Evolutionary conservation across 2,888 invertebrate species (phyloP).

Genomic region (Andrena minutula): DNA sequence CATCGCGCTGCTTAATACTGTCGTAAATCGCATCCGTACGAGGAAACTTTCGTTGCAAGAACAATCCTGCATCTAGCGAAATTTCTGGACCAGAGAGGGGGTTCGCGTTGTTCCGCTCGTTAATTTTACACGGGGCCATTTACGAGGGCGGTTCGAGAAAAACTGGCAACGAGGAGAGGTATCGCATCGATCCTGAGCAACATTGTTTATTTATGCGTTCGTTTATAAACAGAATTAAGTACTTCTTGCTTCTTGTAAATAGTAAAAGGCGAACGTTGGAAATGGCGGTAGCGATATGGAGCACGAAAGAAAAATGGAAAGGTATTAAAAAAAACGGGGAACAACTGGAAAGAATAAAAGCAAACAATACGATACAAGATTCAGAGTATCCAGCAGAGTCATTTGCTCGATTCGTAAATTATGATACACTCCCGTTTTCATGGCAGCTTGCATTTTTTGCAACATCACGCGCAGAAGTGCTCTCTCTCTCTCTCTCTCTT

Average conservation of each 20-base stretch:
- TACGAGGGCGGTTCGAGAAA: not conserved
- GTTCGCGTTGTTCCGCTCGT: slow-evolving; percentile 34
- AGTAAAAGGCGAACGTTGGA: slow-evolving; percentile 5
- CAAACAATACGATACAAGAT: not conserved
- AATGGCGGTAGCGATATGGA: not conserved
- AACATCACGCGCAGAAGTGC: too few relatives aligned
- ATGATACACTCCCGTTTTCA: too few relatives aligned
- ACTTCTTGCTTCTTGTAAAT: not conserved
- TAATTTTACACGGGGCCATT: slow-evolving; percentile 35
- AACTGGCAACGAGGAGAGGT: not conserved
- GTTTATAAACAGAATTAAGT: slow-evolving; percentile 15
- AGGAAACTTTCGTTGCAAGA: slow-evolving; percentile 8
- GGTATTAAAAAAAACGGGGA: not conserved
- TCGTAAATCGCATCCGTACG: slow-evolving; percentile 46
- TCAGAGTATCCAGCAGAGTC: too few relatives aligned
- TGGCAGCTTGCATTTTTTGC: too few relatives aligned
- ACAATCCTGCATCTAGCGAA: slow-evolving; percentile 40
- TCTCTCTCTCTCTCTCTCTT: not conserved
- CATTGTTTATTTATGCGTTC: slow-evolving; percentile 24
- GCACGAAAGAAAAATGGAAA: not conserved
- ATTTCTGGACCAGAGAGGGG: slow-evolving; percentile 30
- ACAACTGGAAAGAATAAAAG: not conserved
- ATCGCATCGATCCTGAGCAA: not conserved
- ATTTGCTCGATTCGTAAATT: too few relatives aligned
- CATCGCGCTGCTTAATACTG: slow-evolving; percentile 24